phyloP scores from a whole-genome alignment of 53 echinoderm and acorn worm species.

The Echinometra lucunter region DNA sequence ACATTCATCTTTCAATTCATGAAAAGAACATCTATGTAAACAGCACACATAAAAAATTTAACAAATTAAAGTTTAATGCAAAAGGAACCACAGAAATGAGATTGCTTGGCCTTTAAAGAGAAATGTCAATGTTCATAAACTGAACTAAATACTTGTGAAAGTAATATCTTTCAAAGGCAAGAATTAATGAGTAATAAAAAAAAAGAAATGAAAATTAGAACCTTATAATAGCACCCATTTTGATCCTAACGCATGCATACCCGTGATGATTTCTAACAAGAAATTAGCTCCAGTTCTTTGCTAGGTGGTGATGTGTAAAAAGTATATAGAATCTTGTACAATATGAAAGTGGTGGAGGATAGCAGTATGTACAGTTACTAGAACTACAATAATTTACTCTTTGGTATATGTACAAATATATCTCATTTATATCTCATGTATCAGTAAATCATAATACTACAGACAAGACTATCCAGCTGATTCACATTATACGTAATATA shows the following conservation, averaged over 20 bases:
- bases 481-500: too few species aligned
- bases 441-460: background rate
- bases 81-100: too few species aligned
- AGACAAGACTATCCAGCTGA: background rate
- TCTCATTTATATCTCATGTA: background rate
- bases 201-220: constrained; percentile 34
- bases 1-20: too few species aligned
- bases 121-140: background rate
- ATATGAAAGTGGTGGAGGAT: background rate
- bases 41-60: too few species aligned
- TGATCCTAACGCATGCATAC: background rate
- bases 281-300: background rate
- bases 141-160: background rate
- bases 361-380: background rate
- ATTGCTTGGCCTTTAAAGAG: too few species aligned
- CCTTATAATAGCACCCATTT: constrained; percentile 37
- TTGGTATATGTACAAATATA: background rate
- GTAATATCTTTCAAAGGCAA: background rate
- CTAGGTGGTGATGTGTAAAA: background rate
- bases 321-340: background rate
- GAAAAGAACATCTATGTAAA: too few species aligned
- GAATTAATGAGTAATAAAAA: background rate
- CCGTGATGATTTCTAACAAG: background rate
- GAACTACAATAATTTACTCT: constrained; percentile 19
- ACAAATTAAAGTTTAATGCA: too few species aligned